Evolutionary conservation across 1,140 invertebrate genomes (phyloP).

Genomic region (Lepidostoma basale): DNA sequence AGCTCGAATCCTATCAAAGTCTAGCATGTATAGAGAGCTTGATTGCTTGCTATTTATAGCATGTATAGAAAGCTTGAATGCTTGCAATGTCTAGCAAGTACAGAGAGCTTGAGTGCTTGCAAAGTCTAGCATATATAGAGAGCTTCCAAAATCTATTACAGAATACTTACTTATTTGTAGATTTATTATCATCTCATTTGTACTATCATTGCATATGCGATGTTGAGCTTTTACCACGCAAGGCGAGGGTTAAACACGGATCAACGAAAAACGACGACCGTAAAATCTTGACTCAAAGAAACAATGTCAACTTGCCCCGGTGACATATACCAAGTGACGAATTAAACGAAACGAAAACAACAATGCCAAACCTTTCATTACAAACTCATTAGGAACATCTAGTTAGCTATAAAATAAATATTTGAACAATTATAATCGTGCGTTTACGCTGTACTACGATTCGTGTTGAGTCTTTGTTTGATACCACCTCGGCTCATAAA

Average conservation of each 20-base stretch:
- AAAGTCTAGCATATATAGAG: no score
- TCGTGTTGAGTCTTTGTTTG: conserved; percentile 21
- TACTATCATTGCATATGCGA: no score
- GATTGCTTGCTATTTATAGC: no score
- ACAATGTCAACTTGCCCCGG: conserved; percentile 18
- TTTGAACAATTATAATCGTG: conserved; percentile 26
- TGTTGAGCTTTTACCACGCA: no score
- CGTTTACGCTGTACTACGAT: neutral
- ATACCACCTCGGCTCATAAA: conserved; percentile 9
- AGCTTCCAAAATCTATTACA: no score
- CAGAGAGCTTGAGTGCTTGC: no score
- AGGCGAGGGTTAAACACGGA: neutral
- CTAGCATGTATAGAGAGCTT: no score
- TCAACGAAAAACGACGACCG: conserved; percentile 7
- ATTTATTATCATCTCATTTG: no score
- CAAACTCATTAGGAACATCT: conserved; percentile 17
- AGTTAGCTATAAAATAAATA: conserved; percentile 26
- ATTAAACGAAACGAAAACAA: conserved; percentile 6
- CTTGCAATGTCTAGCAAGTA: no score
- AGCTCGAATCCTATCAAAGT: no score
- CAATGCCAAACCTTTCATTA: conserved; percentile 23
- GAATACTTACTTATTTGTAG: no score
- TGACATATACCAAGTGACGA: conserved; percentile 11
- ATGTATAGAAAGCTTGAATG: no score
- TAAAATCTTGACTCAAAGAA: conserved; percentile 10